Conservation (phyloP, 2,888 invertebrate species). For the Brachyptera risi region DNA sequence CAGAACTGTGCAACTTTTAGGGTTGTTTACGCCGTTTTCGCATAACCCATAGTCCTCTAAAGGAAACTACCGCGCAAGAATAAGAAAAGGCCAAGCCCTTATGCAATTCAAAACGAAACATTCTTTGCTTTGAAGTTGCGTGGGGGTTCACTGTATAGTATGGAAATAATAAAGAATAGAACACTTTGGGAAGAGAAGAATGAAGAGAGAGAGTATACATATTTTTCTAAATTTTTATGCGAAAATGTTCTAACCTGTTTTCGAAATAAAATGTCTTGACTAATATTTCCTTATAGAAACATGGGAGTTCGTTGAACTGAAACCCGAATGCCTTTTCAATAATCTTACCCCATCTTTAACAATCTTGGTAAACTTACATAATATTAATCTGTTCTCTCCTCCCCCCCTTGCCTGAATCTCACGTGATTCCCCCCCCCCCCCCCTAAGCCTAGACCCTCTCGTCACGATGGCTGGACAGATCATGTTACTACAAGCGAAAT, state of each 20-base stretch:
- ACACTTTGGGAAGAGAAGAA: conserved; percentile 5
- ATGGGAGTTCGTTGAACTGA: conserved; percentile 23
- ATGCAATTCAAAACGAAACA: conserved; percentile 14
- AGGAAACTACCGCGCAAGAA: not conserved
- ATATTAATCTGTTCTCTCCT: conserved; percentile 22
- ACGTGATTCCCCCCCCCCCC: not conserved
- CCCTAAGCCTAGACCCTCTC: conserved; percentile 13
- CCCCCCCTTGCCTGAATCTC: conserved; percentile 4
- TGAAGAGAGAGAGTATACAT: not conserved
- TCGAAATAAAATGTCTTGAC: conserved; percentile 3
- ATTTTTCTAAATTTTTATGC: conserved; percentile 13
- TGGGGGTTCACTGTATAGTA: conserved; percentile 13
- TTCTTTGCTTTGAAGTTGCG: conserved; percentile 13
- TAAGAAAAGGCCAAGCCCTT: conserved; percentile 16
- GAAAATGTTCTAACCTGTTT: conserved; percentile 3
- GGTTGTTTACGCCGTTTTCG: conserved; percentile 26
- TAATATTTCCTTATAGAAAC: conserved; percentile 16
- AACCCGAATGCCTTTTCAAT: conserved; percentile 24
- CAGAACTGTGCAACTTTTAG: conserved; percentile 7
- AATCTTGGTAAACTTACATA: conserved; percentile 15
- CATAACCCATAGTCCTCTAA: conserved; percentile 11
- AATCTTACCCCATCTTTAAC: conserved; percentile 12
- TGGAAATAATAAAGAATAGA: conserved; percentile 8
- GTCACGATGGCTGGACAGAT: conserved; percentile 10
- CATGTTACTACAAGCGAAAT: conserved; percentile 9